A percentile compares a stretch with the other conserved stretches of the same genome.
phyloP scores from a whole-genome alignment of 64 coral and sea anemone genomes.

The Acropora yongei region DNA sequence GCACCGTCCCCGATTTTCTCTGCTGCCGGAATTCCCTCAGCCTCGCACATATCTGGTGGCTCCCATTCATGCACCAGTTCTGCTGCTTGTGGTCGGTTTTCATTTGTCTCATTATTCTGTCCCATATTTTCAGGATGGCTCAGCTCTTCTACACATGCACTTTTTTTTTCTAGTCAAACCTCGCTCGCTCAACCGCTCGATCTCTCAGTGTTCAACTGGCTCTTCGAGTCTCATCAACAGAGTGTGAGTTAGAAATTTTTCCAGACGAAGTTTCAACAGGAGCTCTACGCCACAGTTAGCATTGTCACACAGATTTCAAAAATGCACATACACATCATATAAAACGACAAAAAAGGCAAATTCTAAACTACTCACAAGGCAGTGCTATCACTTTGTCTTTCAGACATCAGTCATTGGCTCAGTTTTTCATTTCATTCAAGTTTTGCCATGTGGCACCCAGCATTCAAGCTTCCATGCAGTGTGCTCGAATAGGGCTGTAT shows the following conservation, averaged over 20 bases:
- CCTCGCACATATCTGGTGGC: not conserved
- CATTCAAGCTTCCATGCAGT: too few relatives aligned
- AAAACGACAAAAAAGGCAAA: too few relatives aligned
- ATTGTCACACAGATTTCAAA: too few relatives aligned
- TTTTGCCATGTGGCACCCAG: too few relatives aligned
- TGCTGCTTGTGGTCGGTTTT: not conserved
- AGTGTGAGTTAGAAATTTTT: constrained; percentile 2
- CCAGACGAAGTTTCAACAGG: not conserved
- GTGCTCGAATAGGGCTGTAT: too few relatives aligned
- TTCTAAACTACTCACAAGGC: too few relatives aligned
- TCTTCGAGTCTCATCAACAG: not conserved
- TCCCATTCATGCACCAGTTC: not conserved
- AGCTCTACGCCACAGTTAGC: not conserved
- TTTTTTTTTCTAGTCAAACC: not conserved
- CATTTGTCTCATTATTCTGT: not conserved
- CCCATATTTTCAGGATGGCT: not conserved
- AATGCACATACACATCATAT: too few relatives aligned
- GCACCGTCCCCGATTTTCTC: not conserved
- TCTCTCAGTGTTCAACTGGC: not conserved
- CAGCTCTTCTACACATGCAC: not conserved
- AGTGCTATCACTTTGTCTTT: too few relatives aligned
- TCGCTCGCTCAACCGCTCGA: not conserved
- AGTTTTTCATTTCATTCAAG: too few relatives aligned
- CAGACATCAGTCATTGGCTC: too few relatives aligned
- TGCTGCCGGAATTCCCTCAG: not conserved